Evolutionary conservation across 1,140 invertebrate species (phyloP), one percentile per base, ranked within the genome.

Genomic region (Intoshia linei): DNA sequence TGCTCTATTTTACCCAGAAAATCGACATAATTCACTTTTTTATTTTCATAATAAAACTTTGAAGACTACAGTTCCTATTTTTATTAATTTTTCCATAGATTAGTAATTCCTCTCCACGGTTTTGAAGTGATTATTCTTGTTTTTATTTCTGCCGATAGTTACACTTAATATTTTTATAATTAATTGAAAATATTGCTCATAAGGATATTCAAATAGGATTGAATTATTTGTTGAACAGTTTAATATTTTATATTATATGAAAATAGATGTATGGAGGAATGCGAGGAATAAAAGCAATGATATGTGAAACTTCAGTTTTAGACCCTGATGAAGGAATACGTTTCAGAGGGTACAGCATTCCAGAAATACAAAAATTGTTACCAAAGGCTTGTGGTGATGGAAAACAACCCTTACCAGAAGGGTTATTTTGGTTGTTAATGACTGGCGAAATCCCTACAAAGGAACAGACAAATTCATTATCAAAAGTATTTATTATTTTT

Each of bases 241-340:
- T 11, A 6, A 5, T 17, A n/a, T 19, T 4, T 39, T 30, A 27
- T 21, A 14, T 13, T 39, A 22, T 31, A 40, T 32, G 43, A 22
- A 47, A 52, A 13, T 47, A 78, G 74, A 74, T 84, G 66, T 92
- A 92, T 59, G 81, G 83, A 48, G 83, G 83, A 38, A 92, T 92
- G 83, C 65, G 81, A 49, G 78, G 78, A 17, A 87, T 92, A 55
- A 77, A 75, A 52, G 78, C 74, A 42, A 59, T 92, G 25, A 74
- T 92, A 0, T 79, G 73, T 52, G 83, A 92, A 59, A 84, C 81
- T 1, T 90, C 79, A 11, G 74, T 87, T 17, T 61, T 92, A 39
- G 81, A 90, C 50, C 66, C 83, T 5, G 76, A 92, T 43, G 78
- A 90, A 56, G 79, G 79, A 40, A 92, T 92, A 52, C 64, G 77